Percentiles rank a stretch among this genome's conserved stretches.
Conservation (phyloP, 2,113 vertebrate species). For the Rhizomys pruinosus region DNA sequence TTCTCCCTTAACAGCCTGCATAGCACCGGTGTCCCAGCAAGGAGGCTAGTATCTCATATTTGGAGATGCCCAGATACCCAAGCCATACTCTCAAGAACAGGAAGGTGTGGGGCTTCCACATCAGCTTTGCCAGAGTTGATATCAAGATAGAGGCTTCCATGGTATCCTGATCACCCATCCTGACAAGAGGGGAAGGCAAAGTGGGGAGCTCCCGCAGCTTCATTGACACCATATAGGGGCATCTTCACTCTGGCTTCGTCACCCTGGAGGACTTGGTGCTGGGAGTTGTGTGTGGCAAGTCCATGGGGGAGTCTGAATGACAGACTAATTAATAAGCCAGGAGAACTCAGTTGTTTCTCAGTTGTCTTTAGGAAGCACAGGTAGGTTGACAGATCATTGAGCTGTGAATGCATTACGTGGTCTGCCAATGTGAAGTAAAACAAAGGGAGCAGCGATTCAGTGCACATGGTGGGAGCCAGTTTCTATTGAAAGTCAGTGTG, state of each 20-base stretch:
- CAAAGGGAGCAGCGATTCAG: slow-evolving; percentile 18
- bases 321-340: slow-evolving; percentile 24
- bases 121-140: not conserved
- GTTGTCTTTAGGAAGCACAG: slow-evolving; percentile 47
- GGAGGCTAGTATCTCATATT: not conserved
- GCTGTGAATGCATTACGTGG: slow-evolving; percentile 50
- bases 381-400: slow-evolving; percentile 33
- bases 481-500: slow-evolving; percentile 36
- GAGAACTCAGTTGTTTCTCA: slow-evolving; percentile 44
- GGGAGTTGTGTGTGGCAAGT: not conserved
- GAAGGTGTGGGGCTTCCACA: not conserved
- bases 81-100: not conserved
- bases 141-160: not conserved
- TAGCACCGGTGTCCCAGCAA: not conserved
- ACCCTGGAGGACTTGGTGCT: not conserved
- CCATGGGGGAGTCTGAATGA: not conserved
- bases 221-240: not conserved
- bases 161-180: not conserved
- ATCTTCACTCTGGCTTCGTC: not conserved
- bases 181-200: not conserved
- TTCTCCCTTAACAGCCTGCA: not conserved
- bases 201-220: not conserved
- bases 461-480: not conserved
- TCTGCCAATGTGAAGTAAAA: slow-evolving; percentile 35
- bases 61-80: not conserved